phyloP scores from a whole-genome alignment of 2,888 invertebrate genomes.

The Drosophila pegasa region DNA sequence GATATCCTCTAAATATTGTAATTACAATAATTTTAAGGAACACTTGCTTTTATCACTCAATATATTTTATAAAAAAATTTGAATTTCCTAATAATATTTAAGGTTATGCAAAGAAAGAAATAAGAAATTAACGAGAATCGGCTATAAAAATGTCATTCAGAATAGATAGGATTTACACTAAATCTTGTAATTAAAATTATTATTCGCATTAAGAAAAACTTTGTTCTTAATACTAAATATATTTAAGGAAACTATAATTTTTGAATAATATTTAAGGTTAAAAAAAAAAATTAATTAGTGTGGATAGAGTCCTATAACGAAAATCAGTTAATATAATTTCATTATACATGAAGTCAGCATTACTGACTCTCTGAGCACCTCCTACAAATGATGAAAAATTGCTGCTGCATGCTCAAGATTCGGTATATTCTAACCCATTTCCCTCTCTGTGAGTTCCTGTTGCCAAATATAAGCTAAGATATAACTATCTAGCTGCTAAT shows the following conservation, averaged over 20 bases:
- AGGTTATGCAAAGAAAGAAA: too few relatives aligned
- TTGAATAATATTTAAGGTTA: not conserved
- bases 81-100: too few relatives aligned
- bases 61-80: too few relatives aligned
- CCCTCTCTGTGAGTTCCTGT: not conserved
- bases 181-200: too few relatives aligned
- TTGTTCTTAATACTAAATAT: not conserved
- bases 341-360: not conserved
- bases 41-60: too few relatives aligned
- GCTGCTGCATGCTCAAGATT: not conserved
- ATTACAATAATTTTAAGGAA: too few relatives aligned
- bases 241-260: not conserved
- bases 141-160: not conserved
- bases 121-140: too few relatives aligned
- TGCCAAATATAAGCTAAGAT: not conserved
- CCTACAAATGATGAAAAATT: not conserved
- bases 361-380: not conserved
- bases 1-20: too few relatives aligned
- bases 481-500: not conserved
- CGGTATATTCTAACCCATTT: not conserved
- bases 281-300: not conserved
- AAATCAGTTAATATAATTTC: not conserved
- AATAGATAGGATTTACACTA: not conserved
- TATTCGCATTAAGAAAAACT: not conserved
- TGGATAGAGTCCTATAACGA: not conserved